Conservation (phyloP, 2,888 invertebrate species). For the Eremobia ochroleuca region DNA sequence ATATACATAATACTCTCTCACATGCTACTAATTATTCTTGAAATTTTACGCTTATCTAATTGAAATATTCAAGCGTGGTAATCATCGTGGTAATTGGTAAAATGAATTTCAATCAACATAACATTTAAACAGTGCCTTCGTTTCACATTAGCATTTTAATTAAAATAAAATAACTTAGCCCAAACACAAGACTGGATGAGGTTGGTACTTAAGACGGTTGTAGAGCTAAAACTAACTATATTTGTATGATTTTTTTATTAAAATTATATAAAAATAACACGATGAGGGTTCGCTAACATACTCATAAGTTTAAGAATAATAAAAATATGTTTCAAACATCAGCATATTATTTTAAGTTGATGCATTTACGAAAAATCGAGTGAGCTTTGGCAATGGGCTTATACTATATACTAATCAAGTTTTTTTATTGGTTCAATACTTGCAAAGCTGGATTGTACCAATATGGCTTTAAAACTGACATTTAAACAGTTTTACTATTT, state of each 20-base stretch:
- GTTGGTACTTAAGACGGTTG: conserved; percentile 73
- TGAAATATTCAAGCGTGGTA: not conserved
- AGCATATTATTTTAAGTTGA: conserved; percentile 50
- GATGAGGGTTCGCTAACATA: conserved; percentile 68
- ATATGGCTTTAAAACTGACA: conserved; percentile 35
- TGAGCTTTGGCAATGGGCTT: conserved; percentile 44
- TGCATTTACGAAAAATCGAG: conserved; percentile 70
- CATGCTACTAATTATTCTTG: not conserved
- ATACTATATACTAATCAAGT: not conserved
- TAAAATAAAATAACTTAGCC: conserved; percentile 43
- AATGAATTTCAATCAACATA: conserved; percentile 25
- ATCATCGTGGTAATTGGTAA: conserved; percentile 35
- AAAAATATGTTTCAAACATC: conserved; percentile 59
- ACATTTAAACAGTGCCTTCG: conserved; percentile 67
- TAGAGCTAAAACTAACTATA: conserved; percentile 48
- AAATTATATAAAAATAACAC: conserved; percentile 49
- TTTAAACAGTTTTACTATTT: not conserved
- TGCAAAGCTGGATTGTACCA: conserved; percentile 21
- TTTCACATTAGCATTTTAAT: conserved; percentile 54
- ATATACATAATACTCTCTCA: not conserved
- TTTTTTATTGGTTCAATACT: conserved; percentile 17
- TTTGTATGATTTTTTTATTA: conserved; percentile 47
- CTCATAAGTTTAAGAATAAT: conserved; percentile 68
- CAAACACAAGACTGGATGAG: conserved; percentile 73
- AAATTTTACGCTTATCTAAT: not conserved